Conservation (phyloP, 2,797 vertebrate species). For the Poeciliopsis infans region DNA sequence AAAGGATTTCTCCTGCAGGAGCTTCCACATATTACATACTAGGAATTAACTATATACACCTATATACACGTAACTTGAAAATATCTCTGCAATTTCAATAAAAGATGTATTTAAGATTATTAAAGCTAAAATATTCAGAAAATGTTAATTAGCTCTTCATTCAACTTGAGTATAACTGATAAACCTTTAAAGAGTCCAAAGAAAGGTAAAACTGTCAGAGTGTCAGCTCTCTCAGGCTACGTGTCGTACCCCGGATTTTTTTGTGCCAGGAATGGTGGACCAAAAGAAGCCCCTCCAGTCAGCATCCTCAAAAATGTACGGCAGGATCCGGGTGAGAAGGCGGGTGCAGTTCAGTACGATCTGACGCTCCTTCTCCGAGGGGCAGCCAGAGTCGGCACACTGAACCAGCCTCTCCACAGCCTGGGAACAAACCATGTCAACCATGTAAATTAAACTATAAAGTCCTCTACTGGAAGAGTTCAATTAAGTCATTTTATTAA, state of each 20-base stretch:
- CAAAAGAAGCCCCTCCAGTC: constrained; percentile 98
- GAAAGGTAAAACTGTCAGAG: not conserved
- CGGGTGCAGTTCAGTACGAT: constrained; percentile 88
- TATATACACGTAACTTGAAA: not conserved
- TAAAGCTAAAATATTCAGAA: not conserved
- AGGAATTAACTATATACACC: not conserved
- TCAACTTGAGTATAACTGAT: not conserved
- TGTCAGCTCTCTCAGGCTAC: not conserved
- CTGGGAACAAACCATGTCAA: constrained; percentile 54
- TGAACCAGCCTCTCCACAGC: constrained; percentile 91
- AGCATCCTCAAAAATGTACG: constrained; percentile 95
- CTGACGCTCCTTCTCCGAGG: constrained; percentile 87
- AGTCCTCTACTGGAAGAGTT: not conserved
- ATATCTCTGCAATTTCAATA: not conserved
- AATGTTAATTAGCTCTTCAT: not conserved
- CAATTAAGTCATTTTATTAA: not conserved
- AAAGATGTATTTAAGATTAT: not conserved
- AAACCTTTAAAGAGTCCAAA: not conserved
- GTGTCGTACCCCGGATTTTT: constrained; percentile 83
- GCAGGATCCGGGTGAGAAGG: constrained; percentile 91
- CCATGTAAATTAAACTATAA: not conserved
- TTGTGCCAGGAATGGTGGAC: constrained; percentile 92
- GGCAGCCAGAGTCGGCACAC: constrained; percentile 86
- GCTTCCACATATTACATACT: not conserved
- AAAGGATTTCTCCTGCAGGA: not conserved